A percentile compares a stretch with the other conserved stretches of the same genome.
Conservation (phyloP, 1,140 invertebrate genomes). For the Drosophila miranda region DNA sequence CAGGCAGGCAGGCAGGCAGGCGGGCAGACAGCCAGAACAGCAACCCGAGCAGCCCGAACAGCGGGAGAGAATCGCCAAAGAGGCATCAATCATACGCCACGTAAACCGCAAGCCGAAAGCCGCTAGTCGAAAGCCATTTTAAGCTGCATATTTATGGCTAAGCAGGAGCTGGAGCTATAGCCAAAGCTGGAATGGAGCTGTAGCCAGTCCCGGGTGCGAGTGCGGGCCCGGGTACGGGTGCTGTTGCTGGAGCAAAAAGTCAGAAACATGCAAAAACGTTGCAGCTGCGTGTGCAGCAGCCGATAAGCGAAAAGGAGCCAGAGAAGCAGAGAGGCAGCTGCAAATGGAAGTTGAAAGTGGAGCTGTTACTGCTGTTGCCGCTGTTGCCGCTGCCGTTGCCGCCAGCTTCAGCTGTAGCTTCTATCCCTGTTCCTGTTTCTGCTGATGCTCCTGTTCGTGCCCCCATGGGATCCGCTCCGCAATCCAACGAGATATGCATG, state of each 20-base stretch:
- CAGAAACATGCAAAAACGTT: slow-evolving; percentile 59
- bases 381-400: neutral
- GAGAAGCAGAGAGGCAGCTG: slow-evolving; percentile 9
- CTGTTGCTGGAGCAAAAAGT: slow-evolving; percentile 11
- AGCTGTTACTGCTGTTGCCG: slow-evolving; percentile 1
- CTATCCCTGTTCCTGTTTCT: slow-evolving; percentile 24
- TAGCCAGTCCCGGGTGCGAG: neutral
- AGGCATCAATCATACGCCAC: slow-evolving; percentile 76
- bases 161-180: slow-evolving; percentile 42
- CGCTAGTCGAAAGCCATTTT: slow-evolving; percentile 78
- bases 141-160: slow-evolving; percentile 79
- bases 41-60: slow-evolving; percentile 1
- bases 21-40: neutral
- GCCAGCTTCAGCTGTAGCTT: too few relatives aligned
- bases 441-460: slow-evolving; percentile 16
- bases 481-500: slow-evolving; percentile 73
- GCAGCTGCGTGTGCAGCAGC: slow-evolving; percentile 70
- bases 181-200: slow-evolving; percentile 3
- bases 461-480: slow-evolving; percentile 53
- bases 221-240: neutral
- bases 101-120: slow-evolving; percentile 75
- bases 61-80: slow-evolving; percentile 29
- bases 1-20: neutral
- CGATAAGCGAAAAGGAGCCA: slow-evolving; percentile 55
- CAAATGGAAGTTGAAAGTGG: slow-evolving; percentile 22